Conservation (phyloP, 2,888 invertebrate species). For the Cryptops parisi region DNA sequence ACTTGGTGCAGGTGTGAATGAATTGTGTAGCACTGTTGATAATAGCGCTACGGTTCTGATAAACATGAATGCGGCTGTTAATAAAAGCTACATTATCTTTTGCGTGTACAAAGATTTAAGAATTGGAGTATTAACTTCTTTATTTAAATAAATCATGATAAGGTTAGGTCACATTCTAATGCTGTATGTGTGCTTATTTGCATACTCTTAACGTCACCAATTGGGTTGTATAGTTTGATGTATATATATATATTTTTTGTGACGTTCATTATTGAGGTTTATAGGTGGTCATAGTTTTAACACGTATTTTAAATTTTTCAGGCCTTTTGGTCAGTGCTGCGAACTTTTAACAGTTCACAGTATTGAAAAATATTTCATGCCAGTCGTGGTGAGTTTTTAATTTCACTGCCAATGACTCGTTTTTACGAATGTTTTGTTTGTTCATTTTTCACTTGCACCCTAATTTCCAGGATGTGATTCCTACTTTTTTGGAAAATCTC, state of each 20-base stretch:
- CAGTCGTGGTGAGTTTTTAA: constrained; percentile 56
- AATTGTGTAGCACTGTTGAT: no score
- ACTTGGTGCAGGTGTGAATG: no score
- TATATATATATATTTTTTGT: constrained; percentile 6
- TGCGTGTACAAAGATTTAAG: no score
- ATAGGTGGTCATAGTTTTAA: constrained; percentile 2
- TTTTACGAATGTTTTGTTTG: neutral
- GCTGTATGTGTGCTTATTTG: neutral
- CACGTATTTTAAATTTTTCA: constrained; percentile 25
- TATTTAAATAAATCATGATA: no score
- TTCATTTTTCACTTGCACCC: neutral
- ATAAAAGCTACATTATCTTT: no score
- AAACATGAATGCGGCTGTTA: no score
- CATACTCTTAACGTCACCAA: neutral
- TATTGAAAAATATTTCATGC: constrained; percentile 81
- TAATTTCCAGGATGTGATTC: constrained; percentile 65
- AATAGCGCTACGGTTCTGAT: no score
- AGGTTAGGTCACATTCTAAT: no score
- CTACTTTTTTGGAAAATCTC: constrained; percentile 74
- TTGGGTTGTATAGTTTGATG: neutral
- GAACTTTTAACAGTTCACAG: constrained; percentile 80
- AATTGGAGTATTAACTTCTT: no score
- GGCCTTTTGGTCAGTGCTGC: constrained; percentile 83
- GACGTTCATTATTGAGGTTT: constrained; percentile 3
- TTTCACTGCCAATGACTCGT: no score